Base-by-base conservation (phyloP, 2,113 vertebrate genomes). In the Corynorhinus townsendii region DNA sequence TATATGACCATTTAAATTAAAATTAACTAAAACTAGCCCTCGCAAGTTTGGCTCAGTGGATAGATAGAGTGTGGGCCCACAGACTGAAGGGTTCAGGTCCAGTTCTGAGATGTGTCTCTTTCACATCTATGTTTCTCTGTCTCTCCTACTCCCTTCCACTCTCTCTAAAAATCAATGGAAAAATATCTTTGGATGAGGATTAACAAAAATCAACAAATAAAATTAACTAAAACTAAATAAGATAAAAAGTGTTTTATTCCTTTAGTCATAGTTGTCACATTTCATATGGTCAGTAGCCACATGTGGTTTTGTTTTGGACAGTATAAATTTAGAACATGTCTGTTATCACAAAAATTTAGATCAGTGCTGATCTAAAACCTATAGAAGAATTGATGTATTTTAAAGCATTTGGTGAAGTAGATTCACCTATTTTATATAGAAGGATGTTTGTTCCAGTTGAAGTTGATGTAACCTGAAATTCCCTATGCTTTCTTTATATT, bases 341-440 rank as follows among this genome's bases (percentile, higher is more conserved):
- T 49, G 38, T 95, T 14, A 56, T 19, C 72, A n/a, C 26, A 76
- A 66, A 85, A 43, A 38, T 33, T 92, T 52, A 66, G 93, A 0
- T 35, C 20, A 56, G 11, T 40, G n/a, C 17, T 75, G 12, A 35
- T 72, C 59, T 89, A 86, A 49, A 83, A 45, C 47, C 80, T 82
- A 0, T 43, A n/a, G 73, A 73, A 90, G 83, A 88, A 30, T 45
- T 80, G 73, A 43, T n/a, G 15, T 66, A 43, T 86, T 92, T 95
- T 75, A 88, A 91, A 96, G 24, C 24, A 85, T 92, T 90, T 96
- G 40, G 16, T 88, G 30, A 86, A 72, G 26, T 83, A 80, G 20
- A 86, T 76, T 75, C 49, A 30, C 52, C 54, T 79, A 40, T 83
- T 82, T 83, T 33, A 19, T 89, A 8, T 43, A 40, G 35, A 79